These are phyloP conservation scores for Gallirallus australis DNA, from an alignment of 2,797 vertebrate genomes.

Conservation along the genomic window DNA sequence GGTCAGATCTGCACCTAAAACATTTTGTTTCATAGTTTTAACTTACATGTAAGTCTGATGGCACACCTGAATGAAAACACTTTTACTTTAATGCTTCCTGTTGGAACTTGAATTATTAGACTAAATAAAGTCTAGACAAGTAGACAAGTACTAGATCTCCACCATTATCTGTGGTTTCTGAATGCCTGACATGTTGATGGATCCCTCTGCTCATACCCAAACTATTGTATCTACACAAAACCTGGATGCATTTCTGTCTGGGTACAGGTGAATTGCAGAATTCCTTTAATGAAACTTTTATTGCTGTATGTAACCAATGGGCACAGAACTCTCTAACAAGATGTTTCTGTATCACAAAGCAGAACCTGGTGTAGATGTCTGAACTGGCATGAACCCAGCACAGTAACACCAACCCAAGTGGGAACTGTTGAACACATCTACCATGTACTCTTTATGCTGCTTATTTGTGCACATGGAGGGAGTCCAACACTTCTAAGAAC, in stretches of 20 bases:
- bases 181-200: background rate
- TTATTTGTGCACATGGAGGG: background rate
- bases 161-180: background rate
- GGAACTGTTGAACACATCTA: background rate
- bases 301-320: fast-evolving
- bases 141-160: background rate
- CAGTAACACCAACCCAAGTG: background rate
- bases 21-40: background rate
- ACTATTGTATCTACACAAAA: background rate
- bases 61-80: background rate
- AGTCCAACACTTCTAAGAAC: background rate
- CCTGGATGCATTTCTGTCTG: background rate
- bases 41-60: background rate
- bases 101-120: background rate
- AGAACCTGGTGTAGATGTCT: background rate
- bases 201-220: background rate
- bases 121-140: background rate
- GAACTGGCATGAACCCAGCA: background rate
- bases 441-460: background rate
- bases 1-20: background rate
- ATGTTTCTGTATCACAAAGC: background rate
- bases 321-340: background rate
- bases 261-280: background rate
- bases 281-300: background rate
- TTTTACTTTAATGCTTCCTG: background rate